A percentile compares a stretch with the other conserved stretches of the same genome.
Evolutionary conservation across 2,797 vertebrate species (phyloP).

Genomic region (Eospalax fontanierii): DNA sequence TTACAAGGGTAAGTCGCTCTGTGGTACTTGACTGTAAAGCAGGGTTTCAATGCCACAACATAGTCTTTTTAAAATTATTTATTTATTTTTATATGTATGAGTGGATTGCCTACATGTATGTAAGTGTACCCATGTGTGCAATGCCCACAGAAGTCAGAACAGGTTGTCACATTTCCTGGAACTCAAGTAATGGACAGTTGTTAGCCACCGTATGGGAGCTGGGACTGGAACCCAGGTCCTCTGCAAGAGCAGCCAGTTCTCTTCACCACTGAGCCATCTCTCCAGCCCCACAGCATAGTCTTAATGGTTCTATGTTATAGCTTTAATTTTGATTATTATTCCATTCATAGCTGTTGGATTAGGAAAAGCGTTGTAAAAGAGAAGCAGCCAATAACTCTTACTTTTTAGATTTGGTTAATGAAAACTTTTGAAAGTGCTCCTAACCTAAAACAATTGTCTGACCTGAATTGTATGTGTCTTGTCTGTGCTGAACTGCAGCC

Average conservation of each 20-base stretch:
- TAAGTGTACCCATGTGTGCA: too few species aligned
- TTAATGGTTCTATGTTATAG: not conserved
- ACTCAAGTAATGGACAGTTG: too few species aligned
- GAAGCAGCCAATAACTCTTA: not conserved
- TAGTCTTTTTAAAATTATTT: too few species aligned
- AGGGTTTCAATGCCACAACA: not conserved
- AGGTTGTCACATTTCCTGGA: too few species aligned
- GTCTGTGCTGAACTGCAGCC: not conserved
- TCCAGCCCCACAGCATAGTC: not conserved
- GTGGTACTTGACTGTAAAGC: not conserved
- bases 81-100: too few species aligned
- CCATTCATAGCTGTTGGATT: not conserved
- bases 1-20: too few species aligned
- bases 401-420: not conserved
- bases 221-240: too few species aligned
- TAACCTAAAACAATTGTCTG: not conserved
- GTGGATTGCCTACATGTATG: too few species aligned
- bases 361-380: conserved; percentile 2
- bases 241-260: too few species aligned
- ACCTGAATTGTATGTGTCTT: not conserved
- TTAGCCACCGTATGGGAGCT: too few species aligned
- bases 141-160: too few species aligned
- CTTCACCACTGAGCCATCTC: too few species aligned
- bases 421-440: not conserved
- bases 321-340: conserved; percentile 3